Base-by-base conservation (phyloP, 2,113 vertebrate species). In the Theristicus caerulescens region DNA sequence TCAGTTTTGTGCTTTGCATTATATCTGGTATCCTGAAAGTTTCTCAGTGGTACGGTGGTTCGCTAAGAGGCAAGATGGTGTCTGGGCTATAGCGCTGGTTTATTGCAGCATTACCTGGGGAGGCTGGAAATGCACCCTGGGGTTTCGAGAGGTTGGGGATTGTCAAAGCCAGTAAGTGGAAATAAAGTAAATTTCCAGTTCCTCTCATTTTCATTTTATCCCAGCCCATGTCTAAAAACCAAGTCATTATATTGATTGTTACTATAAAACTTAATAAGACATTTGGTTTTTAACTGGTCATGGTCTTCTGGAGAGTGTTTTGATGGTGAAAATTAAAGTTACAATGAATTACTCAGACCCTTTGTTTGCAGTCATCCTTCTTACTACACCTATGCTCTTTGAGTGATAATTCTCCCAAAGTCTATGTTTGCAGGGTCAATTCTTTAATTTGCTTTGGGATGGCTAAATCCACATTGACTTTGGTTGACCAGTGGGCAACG, bases 101-200 rank as follows among this genome's bases (percentile, higher is more conserved):
- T 34, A 69, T 25, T 59, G 44, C 5, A 2, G 24, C 16, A 2
- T 16, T 42, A 8, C 6, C n/a, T 25, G 40, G 46, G 46, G 14
- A 42, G 80, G 46, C 47, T 49, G 47, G 66, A 69, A 64, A 38
- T 8, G 36, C 18, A 34, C 26, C 86, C 81, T 21, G 81, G 94
- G 55, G 36, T 71, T 72, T 70, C 55, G 52, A 57, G 55, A 36
- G 13, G 7, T 1, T 27, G 34, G 73, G 26, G 64, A 19, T 21
- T 49, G 25, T 54, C 46, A 34, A 84, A 59, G 44, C 17, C 51
- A 49, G 21, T 10, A 51, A 51, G 72, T 67, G 71, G 66, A 80
- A 66, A 40, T 88, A 71, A 93, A 95, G 46, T 22, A 70, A 67
- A 25, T 92, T 94, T 96, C 46, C 92, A 94, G 93, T 94, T 82